These are phyloP conservation scores for Drosophila dives DNA, from an alignment of 2,888 invertebrate species.

Conservation along the genomic window DNA sequence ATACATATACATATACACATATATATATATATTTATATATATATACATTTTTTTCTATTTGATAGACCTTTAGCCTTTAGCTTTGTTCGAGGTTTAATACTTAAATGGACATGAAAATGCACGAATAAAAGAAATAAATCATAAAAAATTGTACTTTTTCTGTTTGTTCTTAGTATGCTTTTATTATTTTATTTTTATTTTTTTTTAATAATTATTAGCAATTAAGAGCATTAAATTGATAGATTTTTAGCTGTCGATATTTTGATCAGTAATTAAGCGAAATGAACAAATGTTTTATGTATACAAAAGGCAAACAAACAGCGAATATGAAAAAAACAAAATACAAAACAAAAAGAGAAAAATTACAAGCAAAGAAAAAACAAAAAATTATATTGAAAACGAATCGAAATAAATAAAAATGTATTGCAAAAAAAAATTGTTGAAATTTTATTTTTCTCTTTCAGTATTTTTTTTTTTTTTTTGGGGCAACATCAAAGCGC, in stretches of 20 bases:
- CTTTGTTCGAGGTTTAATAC: conserved; percentile 32
- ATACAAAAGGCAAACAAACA: conserved; percentile 49
- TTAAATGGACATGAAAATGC: conserved; percentile 10
- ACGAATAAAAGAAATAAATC: conserved; percentile 1
- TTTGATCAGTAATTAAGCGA: conserved; percentile 63
- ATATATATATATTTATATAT: conserved; percentile 13
- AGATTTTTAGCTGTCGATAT: conserved; percentile 65
- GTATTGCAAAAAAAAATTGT: conserved; percentile 44
- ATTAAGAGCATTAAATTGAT: conserved; percentile 42
- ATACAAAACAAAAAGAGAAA: conserved; percentile 6
- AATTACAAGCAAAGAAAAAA: conserved; percentile 2
- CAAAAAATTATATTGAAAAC: conserved; percentile 26
- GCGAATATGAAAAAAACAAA: conserved; percentile 9
- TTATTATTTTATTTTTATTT: conserved; percentile 23
- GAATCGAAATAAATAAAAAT: conserved; percentile 43
- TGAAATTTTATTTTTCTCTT: not conserved
- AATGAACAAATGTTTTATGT: conserved; percentile 62
- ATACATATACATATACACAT: conserved; percentile 14
- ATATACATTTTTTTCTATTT: conserved; percentile 26
- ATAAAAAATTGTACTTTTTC: conserved; percentile 3
- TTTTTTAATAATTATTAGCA: conserved; percentile 33
- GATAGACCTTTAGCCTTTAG: conserved; percentile 27
- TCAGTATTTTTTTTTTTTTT: conserved; percentile 1
- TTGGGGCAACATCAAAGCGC: conserved; percentile 39
- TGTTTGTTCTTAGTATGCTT: not conserved